These are phyloP conservation scores for Lepus europaeus DNA, from an alignment of 2,113 vertebrate genomes.

Conservation along the genomic window DNA sequence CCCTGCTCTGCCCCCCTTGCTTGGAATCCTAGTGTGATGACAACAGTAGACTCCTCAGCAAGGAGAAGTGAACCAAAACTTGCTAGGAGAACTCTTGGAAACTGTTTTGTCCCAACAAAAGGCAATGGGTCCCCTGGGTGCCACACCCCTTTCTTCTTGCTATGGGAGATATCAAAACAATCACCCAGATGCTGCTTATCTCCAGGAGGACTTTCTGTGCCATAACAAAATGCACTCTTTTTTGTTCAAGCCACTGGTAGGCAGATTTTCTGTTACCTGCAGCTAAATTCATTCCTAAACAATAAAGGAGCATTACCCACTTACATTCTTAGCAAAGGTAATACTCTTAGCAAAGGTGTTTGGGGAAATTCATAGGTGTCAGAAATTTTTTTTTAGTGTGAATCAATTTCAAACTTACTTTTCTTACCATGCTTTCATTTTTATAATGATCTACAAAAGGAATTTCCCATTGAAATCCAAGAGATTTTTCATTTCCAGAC, in stretches of 20 bases:
- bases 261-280: not conserved
- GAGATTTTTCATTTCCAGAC: not conserved
- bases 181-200: not conserved
- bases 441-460: not conserved
- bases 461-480: not conserved
- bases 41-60: not conserved
- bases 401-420: not conserved
- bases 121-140: not conserved
- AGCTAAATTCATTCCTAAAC: not conserved
- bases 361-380: not conserved
- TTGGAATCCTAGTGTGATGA: not conserved
- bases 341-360: not conserved
- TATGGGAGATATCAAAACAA: not conserved
- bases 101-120: not conserved
- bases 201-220: not conserved
- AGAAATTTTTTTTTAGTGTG: not conserved
- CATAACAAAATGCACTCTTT: not conserved
- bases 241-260: not conserved
- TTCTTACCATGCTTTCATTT: slow-evolving; percentile 8
- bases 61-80: not conserved
- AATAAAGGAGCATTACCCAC: not conserved
- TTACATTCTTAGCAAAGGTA: not conserved
- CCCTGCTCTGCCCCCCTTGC: accelerated
- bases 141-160: not conserved
- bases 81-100: not conserved